Conservation (phyloP, 1,140 invertebrate species). For the Drosophila sturtevanti region DNA sequence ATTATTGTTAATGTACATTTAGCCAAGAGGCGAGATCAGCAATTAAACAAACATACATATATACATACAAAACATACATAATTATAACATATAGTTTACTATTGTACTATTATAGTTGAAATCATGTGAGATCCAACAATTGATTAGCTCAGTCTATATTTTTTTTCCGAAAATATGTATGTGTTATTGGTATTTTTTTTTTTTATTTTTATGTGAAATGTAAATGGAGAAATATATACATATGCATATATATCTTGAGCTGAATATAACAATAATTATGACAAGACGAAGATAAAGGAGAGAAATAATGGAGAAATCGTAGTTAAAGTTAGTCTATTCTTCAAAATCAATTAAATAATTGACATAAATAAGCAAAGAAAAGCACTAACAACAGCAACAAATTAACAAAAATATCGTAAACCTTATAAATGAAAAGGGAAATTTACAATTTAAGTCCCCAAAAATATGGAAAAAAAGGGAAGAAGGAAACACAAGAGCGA, state of each 20-base stretch:
- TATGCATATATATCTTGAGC: slow-evolving; percentile 66
- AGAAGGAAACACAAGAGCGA: slow-evolving; percentile 23
- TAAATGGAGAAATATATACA: slow-evolving; percentile 47
- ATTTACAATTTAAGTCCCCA: not conserved
- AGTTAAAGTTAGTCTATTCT: slow-evolving; percentile 13
- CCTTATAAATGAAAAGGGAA: not conserved
- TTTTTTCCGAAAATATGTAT: not conserved
- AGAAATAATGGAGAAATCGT: slow-evolving; percentile 2
- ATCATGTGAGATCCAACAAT: slow-evolving; percentile 30
- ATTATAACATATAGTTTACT: slow-evolving; percentile 50
- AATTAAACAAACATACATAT: slow-evolving; percentile 31
- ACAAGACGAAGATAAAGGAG: slow-evolving; percentile 57
- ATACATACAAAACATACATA: too few species aligned
- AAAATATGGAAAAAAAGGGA: slow-evolving; percentile 42
- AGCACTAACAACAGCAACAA: slow-evolving; percentile 39
- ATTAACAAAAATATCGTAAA: not conserved
- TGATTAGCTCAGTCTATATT: slow-evolving; percentile 12
- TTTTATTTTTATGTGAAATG: slow-evolving; percentile 49
- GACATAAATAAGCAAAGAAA: slow-evolving; percentile 24
- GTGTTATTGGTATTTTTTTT: not conserved
- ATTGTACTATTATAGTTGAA: slow-evolving; percentile 28
- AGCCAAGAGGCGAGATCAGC: slow-evolving; percentile 52
- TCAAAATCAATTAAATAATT: slow-evolving; percentile 4
- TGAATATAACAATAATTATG: slow-evolving; percentile 78
- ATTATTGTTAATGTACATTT: slow-evolving; percentile 71